Base-by-base conservation (phyloP, 1,140 invertebrate genomes). In the Drosophila ogumai region DNA sequence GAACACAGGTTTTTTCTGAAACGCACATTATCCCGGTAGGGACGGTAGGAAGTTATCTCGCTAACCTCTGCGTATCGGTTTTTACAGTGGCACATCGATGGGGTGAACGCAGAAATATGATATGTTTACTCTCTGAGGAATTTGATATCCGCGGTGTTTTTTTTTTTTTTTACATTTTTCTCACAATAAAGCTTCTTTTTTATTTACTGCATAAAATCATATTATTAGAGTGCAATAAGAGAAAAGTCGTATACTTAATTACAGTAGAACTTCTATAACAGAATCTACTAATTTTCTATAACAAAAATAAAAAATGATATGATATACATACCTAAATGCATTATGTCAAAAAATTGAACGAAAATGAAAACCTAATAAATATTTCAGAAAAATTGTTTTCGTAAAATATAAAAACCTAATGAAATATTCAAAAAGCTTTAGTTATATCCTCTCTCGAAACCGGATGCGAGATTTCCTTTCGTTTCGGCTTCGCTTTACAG, bases 11-110 rank as follows among this genome's bases (percentile, higher is more conserved):
- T 40, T 59, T 49, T 57, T 49, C 19, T 47, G 1, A 71, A 72
- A 58, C 32, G 52, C 32, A 59, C 31, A 17, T 32, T 34, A 34
- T 69, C 49, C 54, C 28, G 44, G 19, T 46, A 46, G 19, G 19
- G 47, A 10, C 22, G 34, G 34, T 40, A 15, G 32, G 17, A 12
- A 38, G 38, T 46, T 32, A 10, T 38, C 15, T 15, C 17, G 19
- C 61, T 67, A 60, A 6, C 13, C 17, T n/a, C 22, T 19, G 15
- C 41, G 63, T 56, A 71, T 69, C 49, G 64, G 25, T 38, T 56
- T 40, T 28, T 46, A 67, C 63, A 71, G 67, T 55, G 31, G 10
- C 2, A 15, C 8, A 25, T 46, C 65, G 41, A 13, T 10, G 3
- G 9, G 6, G 3, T 6, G 17, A 32, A 49, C 44, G 13, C 5